Conservation (phyloP, 1,140 invertebrate genomes). For the Frieseomelitta varia region DNA sequence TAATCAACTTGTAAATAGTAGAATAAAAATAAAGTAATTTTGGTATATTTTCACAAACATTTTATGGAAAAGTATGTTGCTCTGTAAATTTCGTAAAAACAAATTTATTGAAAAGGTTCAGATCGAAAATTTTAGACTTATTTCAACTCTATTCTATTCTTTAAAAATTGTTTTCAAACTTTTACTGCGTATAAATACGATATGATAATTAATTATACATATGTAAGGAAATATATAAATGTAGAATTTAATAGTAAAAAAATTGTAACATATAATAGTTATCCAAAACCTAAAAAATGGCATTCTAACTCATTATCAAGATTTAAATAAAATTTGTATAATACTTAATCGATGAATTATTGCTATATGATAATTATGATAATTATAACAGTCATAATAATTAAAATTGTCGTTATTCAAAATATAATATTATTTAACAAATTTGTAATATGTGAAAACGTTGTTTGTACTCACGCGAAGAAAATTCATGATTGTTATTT, state of each 20-base stretch:
- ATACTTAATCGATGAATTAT: not conserved
- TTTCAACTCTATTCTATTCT: not conserved
- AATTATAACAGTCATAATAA: too few relatives aligned
- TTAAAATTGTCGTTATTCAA: not conserved
- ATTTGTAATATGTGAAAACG: not conserved
- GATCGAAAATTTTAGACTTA: not conserved
- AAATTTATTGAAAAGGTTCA: not conserved
- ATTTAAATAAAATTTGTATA: not conserved
- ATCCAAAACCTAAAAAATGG: not conserved
- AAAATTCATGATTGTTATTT: constrained; percentile 69
- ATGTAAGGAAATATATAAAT: not conserved
- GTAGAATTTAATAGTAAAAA: not conserved
- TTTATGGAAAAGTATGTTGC: not conserved
- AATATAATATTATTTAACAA: not conserved
- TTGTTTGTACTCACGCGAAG: constrained; percentile 74
- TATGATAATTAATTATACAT: not conserved
- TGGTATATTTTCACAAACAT: not conserved
- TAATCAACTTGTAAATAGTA: not conserved
- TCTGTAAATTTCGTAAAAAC: too few relatives aligned
- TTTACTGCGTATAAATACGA: not conserved
- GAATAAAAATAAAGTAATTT: not conserved
- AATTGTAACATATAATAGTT: not conserved
- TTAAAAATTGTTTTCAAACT: not conserved
- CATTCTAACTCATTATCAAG: not conserved
- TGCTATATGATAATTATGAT: not conserved